Evolutionary conservation across 1,140 invertebrate genomes (phyloP), one percentile per base, ranked within the genome.

Genomic region (Mactra quadrangularis): DNA sequence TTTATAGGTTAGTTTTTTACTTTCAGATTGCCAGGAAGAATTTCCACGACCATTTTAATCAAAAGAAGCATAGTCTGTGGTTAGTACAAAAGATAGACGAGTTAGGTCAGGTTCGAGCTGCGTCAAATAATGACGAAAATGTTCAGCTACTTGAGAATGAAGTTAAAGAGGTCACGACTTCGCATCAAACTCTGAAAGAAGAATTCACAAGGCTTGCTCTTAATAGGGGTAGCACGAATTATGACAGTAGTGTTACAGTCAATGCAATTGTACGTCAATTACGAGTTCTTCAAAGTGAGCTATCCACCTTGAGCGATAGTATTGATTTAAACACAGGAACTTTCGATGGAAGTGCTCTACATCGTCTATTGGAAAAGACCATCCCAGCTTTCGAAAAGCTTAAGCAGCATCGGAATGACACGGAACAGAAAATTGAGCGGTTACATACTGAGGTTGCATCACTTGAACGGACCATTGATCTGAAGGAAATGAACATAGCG

Each of bases 401-500:
- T 53, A 79, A 86, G n/a, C 52, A 70, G n/a, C 77, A 83, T 17
- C 31, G 81, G 47, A 27, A 29, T 27, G 70, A 79, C 17, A 68
- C 70, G 27, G 31, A 62, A n/a, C n/a, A n/a, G n/a, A n/a, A n/a
- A n/a, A n/a, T n/a, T n/a, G n/a, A n/a, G n/a, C n/a, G n/a, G n/a
- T n/a, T n/a, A n/a, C n/a, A n/a, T n/a, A n/a, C n/a, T n/a, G n/a
- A n/a, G n/a, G n/a, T n/a, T n/a, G n/a, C n/a, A n/a, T n/a, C n/a
- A n/a, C n/a, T n/a, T n/a, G n/a, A n/a, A n/a, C n/a, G n/a, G n/a
- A n/a, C n/a, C 38, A 60, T 90, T 3, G 83, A 82, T 3, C 38
- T 88, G 66, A 91, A 89, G 33, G 90, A 91, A 35, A 84, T 86
- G 0, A 77, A 66, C 15, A 83, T 90, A 15, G 83, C 87, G 15